Percentiles rank a stretch among this genome's conserved stretches.
phyloP scores from a whole-genome alignment of 2,888 invertebrate species.

The Chelonus formosanus region DNA sequence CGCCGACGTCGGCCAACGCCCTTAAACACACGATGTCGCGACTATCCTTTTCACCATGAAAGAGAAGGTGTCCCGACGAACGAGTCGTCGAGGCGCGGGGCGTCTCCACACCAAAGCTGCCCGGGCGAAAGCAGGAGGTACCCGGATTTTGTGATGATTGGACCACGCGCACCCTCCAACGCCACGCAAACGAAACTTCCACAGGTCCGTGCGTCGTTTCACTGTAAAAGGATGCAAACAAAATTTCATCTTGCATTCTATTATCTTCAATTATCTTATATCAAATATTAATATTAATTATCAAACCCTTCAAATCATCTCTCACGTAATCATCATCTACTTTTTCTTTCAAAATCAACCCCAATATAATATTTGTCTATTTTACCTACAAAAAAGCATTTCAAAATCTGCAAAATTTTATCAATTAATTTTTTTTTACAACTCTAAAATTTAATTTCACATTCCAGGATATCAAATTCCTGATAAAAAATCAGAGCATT shows the following conservation, averaged over 20 bases:
- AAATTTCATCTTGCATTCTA: neutral
- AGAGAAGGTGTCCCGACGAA: conserved; percentile 50
- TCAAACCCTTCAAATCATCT: neutral
- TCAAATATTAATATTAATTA: neutral
- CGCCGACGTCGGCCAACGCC: conserved; percentile 56
- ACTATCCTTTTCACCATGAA: conserved; percentile 57
- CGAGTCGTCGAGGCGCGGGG: conserved; percentile 56
- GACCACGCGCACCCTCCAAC: conserved; percentile 61
- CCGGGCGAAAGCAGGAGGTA: conserved; percentile 71
- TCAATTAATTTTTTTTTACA: too few species aligned
- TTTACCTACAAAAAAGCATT: too few species aligned
- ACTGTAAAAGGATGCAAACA: neutral
- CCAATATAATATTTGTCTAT: too few species aligned
- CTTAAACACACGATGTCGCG: conserved; percentile 51
- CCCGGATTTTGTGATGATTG: conserved; percentile 65
- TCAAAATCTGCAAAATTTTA: too few species aligned
- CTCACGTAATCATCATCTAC: too few species aligned
- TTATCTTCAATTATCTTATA: neutral
- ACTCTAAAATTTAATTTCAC: too few species aligned
- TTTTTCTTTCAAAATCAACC: too few species aligned
- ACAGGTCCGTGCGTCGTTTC: conserved; percentile 50
- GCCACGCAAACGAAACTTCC: conserved; percentile 52
- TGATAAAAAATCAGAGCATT: too few species aligned
- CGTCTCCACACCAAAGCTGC: conserved; percentile 67
- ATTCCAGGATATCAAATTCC: too few species aligned